Base-by-base conservation (phyloP, 1,140 invertebrate genomes). In the Diachasmimorpha longicaudata region DNA sequence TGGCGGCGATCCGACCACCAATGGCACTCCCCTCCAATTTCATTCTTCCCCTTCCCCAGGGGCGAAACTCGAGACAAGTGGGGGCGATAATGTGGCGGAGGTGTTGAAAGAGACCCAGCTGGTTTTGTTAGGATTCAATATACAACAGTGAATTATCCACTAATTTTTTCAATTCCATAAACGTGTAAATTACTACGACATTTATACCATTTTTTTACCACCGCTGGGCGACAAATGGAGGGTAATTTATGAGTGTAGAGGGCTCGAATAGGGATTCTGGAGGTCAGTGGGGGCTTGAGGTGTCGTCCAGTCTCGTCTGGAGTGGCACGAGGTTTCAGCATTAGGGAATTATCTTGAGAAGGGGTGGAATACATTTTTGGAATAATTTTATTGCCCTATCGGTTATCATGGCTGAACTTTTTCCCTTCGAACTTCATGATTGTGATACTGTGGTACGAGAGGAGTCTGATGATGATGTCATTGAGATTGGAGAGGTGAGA, bases 361-460 rank as follows among this genome's bases (percentile, higher is more conserved):
- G 39, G 39, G 39, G 39, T 42, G 13, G 39, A 31, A 31, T 4
- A 42, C 52, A 19, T 72, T 52, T 36, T 63, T 63, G 25, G 37
- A 42, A 1, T 42, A 42, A 6, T 42, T 42, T 42, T 42, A 42
- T 31, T 31, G 13, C 11, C 39, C 2, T 42, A 1, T 42, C 39
- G 39, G 31, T 31, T 6, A 10, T 42, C 39, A 95, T 95, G 94
- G 93, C 93, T 85, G 93, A 91, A 82, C 91, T 97, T 84, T 97
- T 97, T 89, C 95, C 97, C 90, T 92, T 97, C 84, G 96, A 97
- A 89, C 90, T 97, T 82, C 93, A 94, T 80, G 94, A 95, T 87
- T 90, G 90, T 77, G 91, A 91, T 81, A 87, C 89, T 73, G 87
- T 90, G 79, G 90, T 91, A 74, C 90, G 91, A 78, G 92, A 91